Conservation (phyloP, 2,888 invertebrate species). For the Cryptophagus acutangulus region DNA sequence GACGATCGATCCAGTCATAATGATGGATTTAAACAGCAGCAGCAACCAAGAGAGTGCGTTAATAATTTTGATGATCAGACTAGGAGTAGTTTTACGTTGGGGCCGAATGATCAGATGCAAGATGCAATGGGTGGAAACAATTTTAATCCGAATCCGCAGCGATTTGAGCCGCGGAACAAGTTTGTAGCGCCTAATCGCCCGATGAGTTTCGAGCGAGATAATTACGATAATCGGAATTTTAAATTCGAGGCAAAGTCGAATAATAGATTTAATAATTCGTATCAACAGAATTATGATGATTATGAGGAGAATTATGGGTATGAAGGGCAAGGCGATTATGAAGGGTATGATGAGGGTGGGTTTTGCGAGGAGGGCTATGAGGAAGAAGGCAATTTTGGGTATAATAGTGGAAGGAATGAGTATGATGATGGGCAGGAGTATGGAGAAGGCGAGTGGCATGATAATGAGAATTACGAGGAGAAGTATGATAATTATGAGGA, state of each 20-base stretch:
- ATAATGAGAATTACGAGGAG: conserved; percentile 18
- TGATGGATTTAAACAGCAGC: conserved; percentile 20
- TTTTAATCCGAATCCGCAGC: no score
- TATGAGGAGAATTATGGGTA: conserved; percentile 6
- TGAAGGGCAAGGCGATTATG: no score
- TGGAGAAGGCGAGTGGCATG: conserved; percentile 14
- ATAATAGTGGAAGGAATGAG: conserved; percentile 3
- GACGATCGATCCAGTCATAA: conserved; percentile 27
- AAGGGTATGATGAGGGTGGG: no score
- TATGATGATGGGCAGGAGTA: conserved; percentile 4
- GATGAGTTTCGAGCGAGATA: conserved; percentile 2
- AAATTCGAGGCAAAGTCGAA: no score
- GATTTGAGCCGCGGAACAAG: conserved; percentile 14
- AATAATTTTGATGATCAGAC: conserved; percentile 42
- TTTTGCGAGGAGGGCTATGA: no score
- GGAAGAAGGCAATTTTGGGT: no score
- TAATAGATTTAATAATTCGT: no score
- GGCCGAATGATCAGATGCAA: conserved; percentile 14
- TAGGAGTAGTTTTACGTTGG: conserved; percentile 36
- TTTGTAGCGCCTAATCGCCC: background rate
- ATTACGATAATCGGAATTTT: no score
- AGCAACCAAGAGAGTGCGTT: conserved; percentile 25
- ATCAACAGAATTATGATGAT: conserved; percentile 1
- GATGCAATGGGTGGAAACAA: no score
- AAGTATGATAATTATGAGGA: conserved; percentile 29